phyloP scores from a whole-genome alignment of 2,113 vertebrate genomes.

The Colaptes auratus region DNA sequence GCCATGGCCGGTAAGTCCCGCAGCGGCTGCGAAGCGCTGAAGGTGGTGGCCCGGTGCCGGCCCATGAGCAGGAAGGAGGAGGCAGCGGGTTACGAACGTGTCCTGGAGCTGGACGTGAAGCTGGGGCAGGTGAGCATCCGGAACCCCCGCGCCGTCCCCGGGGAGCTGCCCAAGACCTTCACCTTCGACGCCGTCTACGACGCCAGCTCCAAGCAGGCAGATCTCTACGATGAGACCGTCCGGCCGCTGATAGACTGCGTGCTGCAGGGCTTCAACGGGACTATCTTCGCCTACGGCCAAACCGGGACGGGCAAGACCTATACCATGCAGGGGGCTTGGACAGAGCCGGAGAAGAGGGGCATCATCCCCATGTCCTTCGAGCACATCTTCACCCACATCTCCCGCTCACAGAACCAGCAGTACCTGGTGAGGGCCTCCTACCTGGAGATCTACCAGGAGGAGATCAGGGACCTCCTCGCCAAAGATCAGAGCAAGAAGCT shows the following conservation, averaged over 20 bases:
- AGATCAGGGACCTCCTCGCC: slow-evolving; percentile 91
- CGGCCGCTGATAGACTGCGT: slow-evolving; percentile 92
- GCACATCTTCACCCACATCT: slow-evolving; percentile 96
- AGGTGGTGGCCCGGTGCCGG: slow-evolving; percentile 95
- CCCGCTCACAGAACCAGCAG: slow-evolving; percentile 94
- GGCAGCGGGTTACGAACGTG: slow-evolving; percentile 77
- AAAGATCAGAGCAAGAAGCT: slow-evolving; percentile 91
- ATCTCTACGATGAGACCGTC: slow-evolving; percentile 91
- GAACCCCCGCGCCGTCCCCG: slow-evolving; percentile 84
- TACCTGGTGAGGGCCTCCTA: slow-evolving; percentile 97
- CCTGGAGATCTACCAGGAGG: slow-evolving; percentile 97
- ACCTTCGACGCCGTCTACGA: slow-evolving; percentile 95
- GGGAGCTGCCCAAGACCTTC: slow-evolving; percentile 90
- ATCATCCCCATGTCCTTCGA: slow-evolving; percentile 92
- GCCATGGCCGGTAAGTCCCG: slow-evolving; percentile 79
- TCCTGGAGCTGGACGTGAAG: slow-evolving; percentile 87
- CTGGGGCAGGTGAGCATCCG: slow-evolving; percentile 91
- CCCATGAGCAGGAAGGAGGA: slow-evolving; percentile 87
- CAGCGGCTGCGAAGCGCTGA: slow-evolving; percentile 84
- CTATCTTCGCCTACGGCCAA: slow-evolving; percentile 93
- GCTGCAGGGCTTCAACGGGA: slow-evolving; percentile 93
- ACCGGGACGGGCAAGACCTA: slow-evolving; percentile 96
- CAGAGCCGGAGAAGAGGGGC: slow-evolving; percentile 86
- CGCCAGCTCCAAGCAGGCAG: slow-evolving; percentile 85
- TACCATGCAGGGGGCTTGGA: slow-evolving; percentile 91